phyloP scores from a whole-genome alignment of 2,113 vertebrate species.

The Canis aureus region DNA sequence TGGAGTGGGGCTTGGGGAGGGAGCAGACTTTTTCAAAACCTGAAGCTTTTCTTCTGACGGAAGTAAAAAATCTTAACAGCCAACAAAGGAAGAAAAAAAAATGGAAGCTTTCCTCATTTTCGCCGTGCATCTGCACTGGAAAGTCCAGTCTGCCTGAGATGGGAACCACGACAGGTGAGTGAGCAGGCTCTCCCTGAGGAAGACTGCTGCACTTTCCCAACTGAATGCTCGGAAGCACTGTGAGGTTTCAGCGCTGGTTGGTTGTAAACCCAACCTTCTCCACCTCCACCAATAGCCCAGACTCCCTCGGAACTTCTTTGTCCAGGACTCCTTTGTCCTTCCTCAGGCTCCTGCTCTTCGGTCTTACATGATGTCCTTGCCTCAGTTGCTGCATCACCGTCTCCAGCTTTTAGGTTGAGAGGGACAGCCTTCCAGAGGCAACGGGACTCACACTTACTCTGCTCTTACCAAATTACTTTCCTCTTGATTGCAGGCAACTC shows the following conservation, averaged over 20 bases:
- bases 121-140: conserved; percentile 74
- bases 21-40: conserved; percentile 8
- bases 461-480: conserved; percentile 92
- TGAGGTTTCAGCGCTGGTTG: conserved; percentile 91
- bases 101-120: conserved; percentile 27
- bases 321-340: conserved; percentile 87
- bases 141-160: conserved; percentile 84
- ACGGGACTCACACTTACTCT: conserved; percentile 91
- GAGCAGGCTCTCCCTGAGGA: not conserved
- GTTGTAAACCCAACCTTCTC: conserved; percentile 92
- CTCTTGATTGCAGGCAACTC: conserved; percentile 92
- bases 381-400: conserved; percentile 90
- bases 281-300: conserved; percentile 92
- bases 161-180: conserved; percentile 74
- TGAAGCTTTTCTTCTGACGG: not conserved
- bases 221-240: conserved; percentile 86
- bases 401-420: conserved; percentile 91
- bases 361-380: conserved; percentile 92
- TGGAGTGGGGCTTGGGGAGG: not conserved
- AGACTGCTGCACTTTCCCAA: not conserved
- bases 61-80: conserved; percentile 47
- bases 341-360: conserved; percentile 92
- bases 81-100: not conserved
- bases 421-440: conserved; percentile 93
- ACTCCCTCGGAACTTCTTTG: conserved; percentile 90